These are phyloP conservation scores for Nomia melanderi DNA, from an alignment of 1,140 invertebrate species.

Conservation along the genomic window DNA sequence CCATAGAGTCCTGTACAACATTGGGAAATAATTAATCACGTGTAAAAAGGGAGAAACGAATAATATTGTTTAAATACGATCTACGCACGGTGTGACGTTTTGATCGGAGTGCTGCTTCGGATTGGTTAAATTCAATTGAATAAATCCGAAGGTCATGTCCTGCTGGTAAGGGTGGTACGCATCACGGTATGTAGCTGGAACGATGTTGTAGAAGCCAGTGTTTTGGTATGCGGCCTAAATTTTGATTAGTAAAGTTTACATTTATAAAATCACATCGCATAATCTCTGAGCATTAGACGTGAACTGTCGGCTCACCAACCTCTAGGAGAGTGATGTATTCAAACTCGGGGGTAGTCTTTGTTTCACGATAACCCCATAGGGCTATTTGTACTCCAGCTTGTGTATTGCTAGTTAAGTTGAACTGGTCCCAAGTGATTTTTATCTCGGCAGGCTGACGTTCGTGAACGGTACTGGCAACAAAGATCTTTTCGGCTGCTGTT, in stretches of 20 bases:
- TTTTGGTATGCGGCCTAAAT: constrained; percentile 85
- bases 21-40: background rate
- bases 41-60: background rate
- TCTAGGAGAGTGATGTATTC: constrained; percentile 83
- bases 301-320: constrained; percentile 32
- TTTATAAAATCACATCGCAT: too few species aligned
- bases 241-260: background rate
- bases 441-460: constrained; percentile 87
- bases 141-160: constrained; percentile 93
- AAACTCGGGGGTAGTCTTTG: constrained; percentile 87
- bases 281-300: too few species aligned
- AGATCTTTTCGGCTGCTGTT: constrained; percentile 91
- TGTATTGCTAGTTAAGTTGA: constrained; percentile 91
- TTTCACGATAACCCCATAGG: constrained; percentile 93
- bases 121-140: constrained; percentile 94
- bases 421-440: constrained; percentile 89
- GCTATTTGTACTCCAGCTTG: constrained; percentile 89
- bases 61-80: background rate
- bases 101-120: constrained; percentile 86
- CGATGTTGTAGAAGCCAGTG: constrained; percentile 85
- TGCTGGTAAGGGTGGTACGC: constrained; percentile 85
- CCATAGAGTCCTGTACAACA: constrained; percentile 87
- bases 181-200: constrained; percentile 85
- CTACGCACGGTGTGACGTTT: constrained; percentile 90
- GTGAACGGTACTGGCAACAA: constrained; percentile 87